Evolutionary conservation across 2,888 invertebrate species (phyloP), one percentile per base, ranked within the genome.

Genomic region (Euclidia mi): DNA sequence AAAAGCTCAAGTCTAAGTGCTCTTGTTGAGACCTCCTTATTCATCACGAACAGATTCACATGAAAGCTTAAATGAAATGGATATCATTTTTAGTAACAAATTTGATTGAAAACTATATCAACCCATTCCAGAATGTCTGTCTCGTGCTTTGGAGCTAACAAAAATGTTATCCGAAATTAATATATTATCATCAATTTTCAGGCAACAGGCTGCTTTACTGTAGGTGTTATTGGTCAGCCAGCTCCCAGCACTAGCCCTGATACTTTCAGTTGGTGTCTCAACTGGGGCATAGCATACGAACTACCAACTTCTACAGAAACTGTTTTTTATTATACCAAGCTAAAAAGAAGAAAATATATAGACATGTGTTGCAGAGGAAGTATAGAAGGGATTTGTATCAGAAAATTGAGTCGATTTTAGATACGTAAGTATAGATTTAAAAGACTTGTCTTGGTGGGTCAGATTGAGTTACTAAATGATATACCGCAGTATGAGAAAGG

Each of bases 261-360:
- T 2, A 95, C 95, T 43, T 95, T 96, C 72, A 95, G 96, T 7
- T 96, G 96, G 78, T 96, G 96, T 0, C 81, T 96, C 11, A 96
- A 96, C 83, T 96, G 96, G 96, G 96, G 96, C 40, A 95, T 96
- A 31, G 96, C 97, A 0, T 97, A 96, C 57, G 91, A 95, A 58
- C 80, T 96, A 42, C 96, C 96, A 0, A 95, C 96, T 60, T 89
- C 90, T 12, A 95, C 95, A 0, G 95, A 95, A 81, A 94, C 94
- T 0, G 61, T 87, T 0, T 87, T 0, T 61, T 67, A 0, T 88
- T 87, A 43, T 88, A 85, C 41, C 48, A 48, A 4, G 7, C 34
- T 3, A 34, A 48, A 7, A 56, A 56, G 34, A 4, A 37, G 1
- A 49, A 43, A 32, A 32, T 41, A 34, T 28, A 32, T 6, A 9